Evolutionary conservation across 2,113 vertebrate species (phyloP), one percentile per base, ranked within the genome.

Genomic region (Ceuthmochares aereus): DNA sequence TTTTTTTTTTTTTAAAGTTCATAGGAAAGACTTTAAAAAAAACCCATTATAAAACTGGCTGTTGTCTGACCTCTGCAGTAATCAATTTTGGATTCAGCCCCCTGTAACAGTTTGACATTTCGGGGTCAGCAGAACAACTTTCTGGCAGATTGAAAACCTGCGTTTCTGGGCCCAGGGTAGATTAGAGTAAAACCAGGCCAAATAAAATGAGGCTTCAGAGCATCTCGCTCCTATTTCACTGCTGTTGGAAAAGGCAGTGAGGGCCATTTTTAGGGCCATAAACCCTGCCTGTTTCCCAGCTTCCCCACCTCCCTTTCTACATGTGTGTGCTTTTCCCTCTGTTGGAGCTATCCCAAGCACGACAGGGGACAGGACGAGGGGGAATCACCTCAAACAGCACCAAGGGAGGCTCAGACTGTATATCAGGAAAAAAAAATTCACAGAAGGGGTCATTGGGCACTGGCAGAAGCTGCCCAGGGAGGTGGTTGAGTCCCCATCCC

Each of bases 101-200:
- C 87, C 75, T 96, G 7, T 96, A 96, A 90, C 89, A 82, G 82
- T 93, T 96, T 97, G 97, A 97, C 96, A 97, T 97, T 96, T 97
- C 95, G 96, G 93, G 97, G 97, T 97, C 97, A 97, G 92, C 94
- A 75, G 97, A 95, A 94, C 95, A 95, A 96, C 96, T 93, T 95
- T 93, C 75, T 86, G 79, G 94, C 74, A 97, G 96, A 96, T 97
- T 95, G 96, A 96, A 97, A 97, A 97, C 75, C 93, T 76, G 29
- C 63, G 76, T 94, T 95, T 78, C 93, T 90, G 73, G 92, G 88
- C 82, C 92, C 60, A 49, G 63, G 62, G 85, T 95, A 96, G 89
- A 94, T 96, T 94, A 96, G 72, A 93, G 93, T 92, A 96, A 96
- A 95, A 84, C 82, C 47, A n/a, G 84, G 92, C 86, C 96, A 95